Conservation (phyloP, 2,888 invertebrate species). For the Trypoxylon attenuatum region DNA sequence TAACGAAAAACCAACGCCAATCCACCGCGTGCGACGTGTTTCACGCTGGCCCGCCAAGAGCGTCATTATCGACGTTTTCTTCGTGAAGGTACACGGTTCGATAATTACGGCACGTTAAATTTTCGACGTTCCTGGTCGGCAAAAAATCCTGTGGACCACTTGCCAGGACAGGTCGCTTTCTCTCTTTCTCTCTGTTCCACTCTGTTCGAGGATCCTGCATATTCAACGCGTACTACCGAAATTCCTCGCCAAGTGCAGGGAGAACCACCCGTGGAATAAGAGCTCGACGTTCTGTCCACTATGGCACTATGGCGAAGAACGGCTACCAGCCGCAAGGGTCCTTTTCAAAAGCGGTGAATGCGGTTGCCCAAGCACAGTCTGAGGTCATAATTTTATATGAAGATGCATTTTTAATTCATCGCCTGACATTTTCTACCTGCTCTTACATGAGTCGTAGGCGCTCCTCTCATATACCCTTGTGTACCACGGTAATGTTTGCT, state of each 20-base stretch:
- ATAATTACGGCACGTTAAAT: conserved; percentile 4
- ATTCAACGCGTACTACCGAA: neutral
- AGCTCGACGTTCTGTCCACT: neutral
- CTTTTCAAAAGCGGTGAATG: neutral
- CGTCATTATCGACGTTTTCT: conserved; percentile 20
- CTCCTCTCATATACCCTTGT: too few species aligned
- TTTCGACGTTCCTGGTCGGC: neutral
- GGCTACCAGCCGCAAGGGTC: neutral
- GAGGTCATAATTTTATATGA: conserved; percentile 26
- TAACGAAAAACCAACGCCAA: too few species aligned
- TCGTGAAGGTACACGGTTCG: neutral
- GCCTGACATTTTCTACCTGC: too few species aligned
- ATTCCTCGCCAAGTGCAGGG: neutral
- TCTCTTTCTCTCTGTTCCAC: too few species aligned
- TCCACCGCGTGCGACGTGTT: conserved; percentile 1
- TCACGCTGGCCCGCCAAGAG: neutral
- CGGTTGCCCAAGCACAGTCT: neutral
- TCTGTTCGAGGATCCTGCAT: neutral
- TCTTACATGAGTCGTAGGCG: too few species aligned
- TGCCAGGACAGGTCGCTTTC: neutral
- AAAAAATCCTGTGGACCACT: conserved; percentile 3
- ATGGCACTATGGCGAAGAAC: neutral
- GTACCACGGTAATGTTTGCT: too few species aligned
- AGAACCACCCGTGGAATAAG: neutral
- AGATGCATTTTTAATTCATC: conserved; percentile 42